These are phyloP conservation scores for Leptatherina wallacei DNA, from an alignment of 2,797 vertebrate genomes.

Conservation along the genomic window DNA sequence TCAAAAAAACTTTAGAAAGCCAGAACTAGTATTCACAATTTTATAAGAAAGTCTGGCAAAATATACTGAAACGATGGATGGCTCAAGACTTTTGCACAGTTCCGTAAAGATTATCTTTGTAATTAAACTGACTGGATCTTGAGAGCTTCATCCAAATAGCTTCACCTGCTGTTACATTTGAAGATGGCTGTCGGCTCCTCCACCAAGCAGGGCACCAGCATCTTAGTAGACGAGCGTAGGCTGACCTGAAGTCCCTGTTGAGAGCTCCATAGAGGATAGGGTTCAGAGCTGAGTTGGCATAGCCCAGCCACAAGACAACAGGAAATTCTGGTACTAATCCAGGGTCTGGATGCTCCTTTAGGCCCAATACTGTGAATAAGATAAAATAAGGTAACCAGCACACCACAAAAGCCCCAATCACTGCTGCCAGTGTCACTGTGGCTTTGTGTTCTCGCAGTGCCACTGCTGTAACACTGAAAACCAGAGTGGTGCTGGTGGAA, in stretches of 20 bases:
- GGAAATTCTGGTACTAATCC: conserved; percentile 73
- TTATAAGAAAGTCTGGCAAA: not conserved
- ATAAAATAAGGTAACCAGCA: conserved; percentile 98
- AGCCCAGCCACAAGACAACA: conserved; percentile 93
- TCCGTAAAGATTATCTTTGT: not conserved
- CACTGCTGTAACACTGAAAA: conserved; percentile 74
- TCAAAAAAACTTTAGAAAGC: too few relatives aligned
- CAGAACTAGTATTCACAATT: not conserved
- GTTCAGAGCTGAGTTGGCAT: conserved; percentile 93
- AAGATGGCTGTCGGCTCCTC: conserved; percentile 37
- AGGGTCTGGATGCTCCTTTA: conserved; percentile 79
- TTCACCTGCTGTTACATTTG: conserved; percentile 52
- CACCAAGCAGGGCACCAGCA: conserved; percentile 60
- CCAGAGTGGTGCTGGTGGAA: conserved; percentile 39
- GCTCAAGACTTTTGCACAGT: not conserved
- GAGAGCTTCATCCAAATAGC: not conserved
- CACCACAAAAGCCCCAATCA: conserved; percentile 90
- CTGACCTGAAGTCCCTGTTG: conserved; percentile 92
- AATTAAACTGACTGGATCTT: not conserved
- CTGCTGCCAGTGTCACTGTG: conserved; percentile 89
- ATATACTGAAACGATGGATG: not conserved
- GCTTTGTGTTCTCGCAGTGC: conserved; percentile 93
- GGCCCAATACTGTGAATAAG: conserved; percentile 88
- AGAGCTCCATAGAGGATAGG: conserved; percentile 92
- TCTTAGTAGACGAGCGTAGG: conserved; percentile 87